Evolutionary conservation across 2,888 invertebrate genomes (phyloP).

Genomic region (Drosophila pegasa): DNA sequence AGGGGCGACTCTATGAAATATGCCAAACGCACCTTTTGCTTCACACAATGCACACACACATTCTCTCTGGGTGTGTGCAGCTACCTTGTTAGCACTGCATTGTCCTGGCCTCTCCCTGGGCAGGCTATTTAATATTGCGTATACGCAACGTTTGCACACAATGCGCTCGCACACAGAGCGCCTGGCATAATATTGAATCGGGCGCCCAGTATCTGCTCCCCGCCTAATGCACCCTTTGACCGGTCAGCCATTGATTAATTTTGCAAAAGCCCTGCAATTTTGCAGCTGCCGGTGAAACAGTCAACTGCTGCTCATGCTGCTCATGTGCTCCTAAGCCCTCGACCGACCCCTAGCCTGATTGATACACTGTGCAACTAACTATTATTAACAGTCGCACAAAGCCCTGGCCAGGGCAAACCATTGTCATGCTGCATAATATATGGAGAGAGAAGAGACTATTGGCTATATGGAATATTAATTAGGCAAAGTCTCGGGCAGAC

Average conservation of each 20-base stretch:
- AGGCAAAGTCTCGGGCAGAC: too few species aligned
- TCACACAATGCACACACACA: too few species aligned
- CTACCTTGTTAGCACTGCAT: constrained; percentile 47
- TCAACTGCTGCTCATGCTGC: constrained; percentile 3
- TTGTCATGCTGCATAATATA: too few species aligned
- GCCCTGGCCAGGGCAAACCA: neutral
- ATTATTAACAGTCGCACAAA: constrained; percentile 55
- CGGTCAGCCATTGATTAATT: constrained; percentile 62
- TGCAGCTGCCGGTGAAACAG: constrained; percentile 12
- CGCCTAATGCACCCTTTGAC: constrained; percentile 56
- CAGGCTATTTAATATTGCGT: constrained; percentile 48
- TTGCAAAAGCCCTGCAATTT: constrained; percentile 40
- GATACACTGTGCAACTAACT: constrained; percentile 42
- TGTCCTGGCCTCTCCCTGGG: constrained; percentile 24
- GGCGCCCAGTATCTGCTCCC: constrained; percentile 30
- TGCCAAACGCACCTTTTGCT: constrained; percentile 44
- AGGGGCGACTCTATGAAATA: constrained; percentile 30
- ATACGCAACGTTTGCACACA: constrained; percentile 55
- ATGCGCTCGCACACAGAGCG: constrained; percentile 14
- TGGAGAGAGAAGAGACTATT: too few species aligned
- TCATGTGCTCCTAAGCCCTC: constrained; percentile 21
- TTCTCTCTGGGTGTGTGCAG: too few species aligned
- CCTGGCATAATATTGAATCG: constrained; percentile 44
- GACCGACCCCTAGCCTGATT: constrained; percentile 35
- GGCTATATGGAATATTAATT: neutral